These are phyloP conservation scores for Clitarchus hookeri DNA, from an alignment of 2,888 invertebrate genomes.

Conservation along the genomic window DNA sequence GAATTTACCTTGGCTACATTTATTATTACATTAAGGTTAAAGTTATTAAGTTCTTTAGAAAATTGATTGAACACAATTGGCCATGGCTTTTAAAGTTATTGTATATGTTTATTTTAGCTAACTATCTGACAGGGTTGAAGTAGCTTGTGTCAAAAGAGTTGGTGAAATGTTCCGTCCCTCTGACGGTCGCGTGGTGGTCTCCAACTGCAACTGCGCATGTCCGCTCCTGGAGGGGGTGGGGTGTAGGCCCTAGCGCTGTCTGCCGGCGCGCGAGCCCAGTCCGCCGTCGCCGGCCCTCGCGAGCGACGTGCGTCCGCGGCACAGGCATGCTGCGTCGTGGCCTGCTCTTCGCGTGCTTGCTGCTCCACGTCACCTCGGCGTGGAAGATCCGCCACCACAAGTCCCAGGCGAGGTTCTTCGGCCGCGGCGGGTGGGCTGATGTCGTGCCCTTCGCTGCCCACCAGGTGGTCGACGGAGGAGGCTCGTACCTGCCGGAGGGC, in stretches of 20 bases:
- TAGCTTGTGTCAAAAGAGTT: too few species aligned
- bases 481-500: not conserved
- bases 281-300: not conserved
- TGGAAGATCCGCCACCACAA: not conserved
- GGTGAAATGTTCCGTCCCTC: too few species aligned
- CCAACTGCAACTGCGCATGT: not conserved
- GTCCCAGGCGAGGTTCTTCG: not conserved
- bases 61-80: too few species aligned
- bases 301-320: not conserved
- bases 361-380: not conserved
- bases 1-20: too few species aligned
- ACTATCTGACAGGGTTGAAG: too few species aligned
- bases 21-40: too few species aligned
- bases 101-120: too few species aligned
- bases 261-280: not conserved
- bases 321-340: not conserved
- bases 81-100: too few species aligned
- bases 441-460: not conserved
- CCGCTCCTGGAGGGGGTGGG: not conserved
- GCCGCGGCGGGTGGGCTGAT: not conserved
- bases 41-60: too few species aligned
- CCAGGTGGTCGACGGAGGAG: constrained; percentile 11
- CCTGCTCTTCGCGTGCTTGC: not conserved
- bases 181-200: not conserved
- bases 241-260: not conserved